Evolutionary conservation across 2,113 vertebrate species (phyloP), one percentile per base, ranked within the genome.

Genomic region (Cricetomys ansorgei): DNA sequence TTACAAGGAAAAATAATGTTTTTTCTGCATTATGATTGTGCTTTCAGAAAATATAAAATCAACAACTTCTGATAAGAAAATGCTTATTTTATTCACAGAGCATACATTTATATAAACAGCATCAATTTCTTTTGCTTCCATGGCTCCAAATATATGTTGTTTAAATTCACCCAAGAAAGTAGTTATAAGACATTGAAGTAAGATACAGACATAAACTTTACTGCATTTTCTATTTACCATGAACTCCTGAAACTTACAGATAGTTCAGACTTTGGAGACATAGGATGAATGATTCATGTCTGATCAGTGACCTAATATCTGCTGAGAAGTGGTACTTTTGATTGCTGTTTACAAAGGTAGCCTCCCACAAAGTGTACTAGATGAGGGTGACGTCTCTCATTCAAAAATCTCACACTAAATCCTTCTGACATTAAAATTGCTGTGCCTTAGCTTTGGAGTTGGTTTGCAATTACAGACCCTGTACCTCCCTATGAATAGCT

Each of bases 401-500:
- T 84, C 94, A 95, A 95, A 97, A 96, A 87, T 55, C 72, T 87
- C 57, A 62, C 67, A 91, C 40, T 95, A 95, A 96, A 94, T 96
- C 72, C 91, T 50, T 64, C 67, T 91, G 88, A 89, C 92, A 94
- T 94, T 87, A 96, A 83, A 94, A 94, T 87, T 55, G 45, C 57
- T 90, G 45, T 80, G 72, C 76, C 57, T 37, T 95, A 55, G 9
- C 88, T 96, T 93, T 92, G 72, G 59, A 79, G 80, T 69, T 13
- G 62, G 76, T 97, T 77, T 59, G 43, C 89, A 97, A 95, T n/a
- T 95, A 62, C 45, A 91, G 3, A 94, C 6, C 40, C 0, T 19
- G 64, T 25, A 88, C 16, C 62, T 97, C 62, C n/a, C 62, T 29
- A 10, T 70, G 57, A 97, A 91, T 45, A 92, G 29, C 19, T 70